phyloP scores from a whole-genome alignment of 2,888 invertebrate species.

The Glaucopsyche alexis region DNA sequence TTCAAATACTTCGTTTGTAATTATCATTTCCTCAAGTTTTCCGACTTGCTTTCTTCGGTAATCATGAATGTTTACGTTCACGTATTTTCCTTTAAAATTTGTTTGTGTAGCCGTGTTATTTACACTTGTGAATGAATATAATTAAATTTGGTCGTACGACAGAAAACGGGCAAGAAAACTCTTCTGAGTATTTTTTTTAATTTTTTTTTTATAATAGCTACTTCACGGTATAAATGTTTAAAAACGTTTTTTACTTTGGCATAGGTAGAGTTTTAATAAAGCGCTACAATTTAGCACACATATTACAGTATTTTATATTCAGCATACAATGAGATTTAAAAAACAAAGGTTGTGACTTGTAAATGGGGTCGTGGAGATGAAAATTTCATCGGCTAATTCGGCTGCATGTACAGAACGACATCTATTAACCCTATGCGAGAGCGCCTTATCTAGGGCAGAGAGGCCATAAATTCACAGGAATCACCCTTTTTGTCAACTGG shows the following conservation, averaged over 20 bases:
- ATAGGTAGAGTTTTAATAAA: neutral
- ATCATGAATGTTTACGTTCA: constrained; percentile 1
- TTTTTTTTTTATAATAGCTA: neutral
- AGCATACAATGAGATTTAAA: neutral
- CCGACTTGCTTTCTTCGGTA: constrained; percentile 10
- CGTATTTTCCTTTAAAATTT: constrained; percentile 14
- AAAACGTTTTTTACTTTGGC: neutral
- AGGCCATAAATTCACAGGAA: constrained; percentile 63
- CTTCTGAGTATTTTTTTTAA: neutral
- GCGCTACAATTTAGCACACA: neutral
- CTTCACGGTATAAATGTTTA: neutral
- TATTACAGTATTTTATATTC: neutral
- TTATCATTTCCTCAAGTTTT: constrained; percentile 27
- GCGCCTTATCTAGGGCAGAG: constrained; percentile 39
- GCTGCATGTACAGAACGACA: constrained; percentile 23
- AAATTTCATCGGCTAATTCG: constrained; percentile 23
- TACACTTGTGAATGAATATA: constrained; percentile 3
- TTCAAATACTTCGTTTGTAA: constrained; percentile 44
- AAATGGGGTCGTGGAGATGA: constrained; percentile 10
- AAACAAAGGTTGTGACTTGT: neutral
- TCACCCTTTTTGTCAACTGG: constrained; percentile 76
- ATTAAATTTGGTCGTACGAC: neutral
- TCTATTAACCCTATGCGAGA: constrained; percentile 29
- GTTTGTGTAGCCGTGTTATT: constrained; percentile 6
- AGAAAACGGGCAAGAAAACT: neutral